These are phyloP conservation scores for Palloptera scutellata DNA, from an alignment of 2,888 invertebrate genomes.

Conservation along the genomic window DNA sequence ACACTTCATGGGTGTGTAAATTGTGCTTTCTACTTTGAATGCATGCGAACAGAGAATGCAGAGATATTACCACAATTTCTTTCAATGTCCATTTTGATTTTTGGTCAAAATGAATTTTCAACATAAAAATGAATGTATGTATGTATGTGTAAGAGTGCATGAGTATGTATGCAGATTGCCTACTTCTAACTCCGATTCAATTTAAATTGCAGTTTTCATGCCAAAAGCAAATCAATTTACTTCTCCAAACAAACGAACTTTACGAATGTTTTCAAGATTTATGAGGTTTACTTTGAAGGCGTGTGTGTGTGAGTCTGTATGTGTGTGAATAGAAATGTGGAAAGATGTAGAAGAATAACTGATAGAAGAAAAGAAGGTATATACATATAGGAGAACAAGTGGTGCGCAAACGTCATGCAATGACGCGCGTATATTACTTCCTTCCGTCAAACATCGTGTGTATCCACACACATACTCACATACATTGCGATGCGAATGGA, in stretches of 20 bases:
- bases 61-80: not conserved
- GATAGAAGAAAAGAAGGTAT: too few relatives aligned
- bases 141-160: not conserved
- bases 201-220: not conserved
- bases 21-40: not conserved
- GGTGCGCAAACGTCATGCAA: not conserved
- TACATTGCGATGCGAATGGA: not conserved
- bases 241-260: not conserved
- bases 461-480: not conserved
- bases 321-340: too few relatives aligned
- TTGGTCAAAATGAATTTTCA: not conserved
- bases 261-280: too few relatives aligned
- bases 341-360: too few relatives aligned
- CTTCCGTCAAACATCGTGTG: too few relatives aligned
- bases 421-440: conserved; percentile 1
- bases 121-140: not conserved
- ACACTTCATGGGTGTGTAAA: not conserved
- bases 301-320: too few relatives aligned
- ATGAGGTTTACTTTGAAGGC: too few relatives aligned
- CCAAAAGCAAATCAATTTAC: conserved; percentile 1
- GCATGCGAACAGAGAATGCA: not conserved
- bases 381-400: too few relatives aligned
- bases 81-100: not conserved
- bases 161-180: not conserved
- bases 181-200: not conserved